Conservation (phyloP, 1,140 invertebrate genomes). For the Drosophila miranda region DNA sequence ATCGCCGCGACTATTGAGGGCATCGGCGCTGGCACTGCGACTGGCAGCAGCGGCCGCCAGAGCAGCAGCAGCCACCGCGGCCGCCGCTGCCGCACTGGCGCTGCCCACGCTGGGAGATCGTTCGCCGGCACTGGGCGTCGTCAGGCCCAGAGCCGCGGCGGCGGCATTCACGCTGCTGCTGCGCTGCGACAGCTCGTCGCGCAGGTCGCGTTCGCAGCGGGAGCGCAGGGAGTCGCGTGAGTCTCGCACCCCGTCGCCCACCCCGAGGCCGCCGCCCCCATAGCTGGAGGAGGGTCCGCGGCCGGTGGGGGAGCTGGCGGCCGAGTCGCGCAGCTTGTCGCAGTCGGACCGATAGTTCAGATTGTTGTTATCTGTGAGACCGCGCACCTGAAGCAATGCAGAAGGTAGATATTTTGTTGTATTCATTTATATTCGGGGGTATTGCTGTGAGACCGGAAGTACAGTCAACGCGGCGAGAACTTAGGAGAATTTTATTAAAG, state of each 20-base stretch:
- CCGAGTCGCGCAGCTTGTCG: constrained; percentile 78
- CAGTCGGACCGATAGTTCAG: constrained; percentile 84
- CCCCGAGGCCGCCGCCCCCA: constrained; percentile 23
- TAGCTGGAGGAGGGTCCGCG: constrained; percentile 61
- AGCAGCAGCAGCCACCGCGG: constrained; percentile 68
- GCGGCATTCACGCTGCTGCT: constrained; percentile 78
- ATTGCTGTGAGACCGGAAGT: no score
- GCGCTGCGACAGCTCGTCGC: constrained; percentile 74
- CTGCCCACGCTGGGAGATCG: constrained; percentile 80
- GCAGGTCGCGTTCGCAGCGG: constrained; percentile 73
- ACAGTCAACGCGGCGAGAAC: no score
- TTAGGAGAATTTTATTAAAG: no score
- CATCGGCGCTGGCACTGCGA: constrained; percentile 70
- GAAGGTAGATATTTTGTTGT: not conserved
- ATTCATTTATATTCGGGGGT: not conserved
- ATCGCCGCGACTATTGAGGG: constrained; percentile 56
- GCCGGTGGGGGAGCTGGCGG: constrained; percentile 73
- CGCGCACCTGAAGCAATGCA: constrained; percentile 83
- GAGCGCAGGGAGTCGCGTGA: constrained; percentile 69
- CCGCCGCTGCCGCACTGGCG: constrained; percentile 68
- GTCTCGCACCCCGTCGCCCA: constrained; percentile 61
- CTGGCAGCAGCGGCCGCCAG: constrained; percentile 66
- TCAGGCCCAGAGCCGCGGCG: constrained; percentile 67
- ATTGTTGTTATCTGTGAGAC: constrained; percentile 92
- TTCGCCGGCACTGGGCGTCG: constrained; percentile 68